Evolutionary conservation across 2,797 vertebrate genomes (phyloP), one percentile per base, ranked within the genome.

Genomic region (Martes flavigula): DNA sequence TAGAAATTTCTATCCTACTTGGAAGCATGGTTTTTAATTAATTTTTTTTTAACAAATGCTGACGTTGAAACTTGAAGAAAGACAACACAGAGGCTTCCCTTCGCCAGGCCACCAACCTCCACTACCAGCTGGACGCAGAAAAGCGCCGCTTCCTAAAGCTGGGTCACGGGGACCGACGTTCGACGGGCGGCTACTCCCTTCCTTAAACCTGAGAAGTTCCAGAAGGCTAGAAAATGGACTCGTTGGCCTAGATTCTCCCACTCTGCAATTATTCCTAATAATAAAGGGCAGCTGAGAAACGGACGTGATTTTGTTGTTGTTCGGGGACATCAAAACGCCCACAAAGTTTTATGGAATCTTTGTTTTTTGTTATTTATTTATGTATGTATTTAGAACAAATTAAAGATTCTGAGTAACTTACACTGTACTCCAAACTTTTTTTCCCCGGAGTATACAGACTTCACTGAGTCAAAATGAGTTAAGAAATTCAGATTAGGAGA

Each of bases 381-480:
- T 70, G 11, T 79, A 14, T 46, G 18, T 68, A 78, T 51, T 48
- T 64, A 87, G 6, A 64, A 82, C 68, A 58, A 96, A 84, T 21
- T 51, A 75, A 93, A 94, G 14, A 46, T 78, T 92, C 54, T 68
- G 48, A 66, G 40, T 60, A 84, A 83, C 56, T 85, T 78, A 56
- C 43, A 48, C 30, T 87, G 88, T 86, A 77, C 15, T 91, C 27
- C 1, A 5, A 18, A 62, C 7, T 17, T 78, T 83, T 27, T 32
- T 30, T 8, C 25, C 46, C 90, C 35, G 51, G 46, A 90, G 12
- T 43, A 7, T 88, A 68, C 17, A 85, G 35, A 90, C 60, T 86
- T 93, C 14, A 83, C 10, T 89, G n/a, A 58, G 8, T 88, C 60
- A 79, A 96, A 72, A 68, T 91, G 48, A 96, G 58, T 66, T 94